Conservation (phyloP, 2,888 invertebrate species). For the Agonopterix subpropinquella region DNA sequence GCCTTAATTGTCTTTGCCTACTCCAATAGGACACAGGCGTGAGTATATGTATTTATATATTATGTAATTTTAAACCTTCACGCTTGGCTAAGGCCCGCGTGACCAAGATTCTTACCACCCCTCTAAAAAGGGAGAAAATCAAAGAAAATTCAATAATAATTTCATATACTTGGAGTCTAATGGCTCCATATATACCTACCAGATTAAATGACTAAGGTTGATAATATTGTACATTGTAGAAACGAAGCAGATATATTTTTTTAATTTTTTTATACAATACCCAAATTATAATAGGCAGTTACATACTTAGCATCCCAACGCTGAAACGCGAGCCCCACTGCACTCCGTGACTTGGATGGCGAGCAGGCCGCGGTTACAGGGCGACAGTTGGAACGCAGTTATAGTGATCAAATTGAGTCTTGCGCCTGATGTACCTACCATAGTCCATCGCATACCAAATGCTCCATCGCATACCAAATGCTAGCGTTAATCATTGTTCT, state of each 20-base stretch:
- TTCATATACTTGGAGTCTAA: no score
- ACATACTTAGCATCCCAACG: neutral
- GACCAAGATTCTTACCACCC: no score
- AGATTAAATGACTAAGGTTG: neutral
- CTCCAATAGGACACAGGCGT: no score
- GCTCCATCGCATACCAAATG: no score
- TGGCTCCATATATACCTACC: neutral
- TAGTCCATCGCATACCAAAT: no score
- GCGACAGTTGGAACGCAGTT: slow-evolving; percentile 62
- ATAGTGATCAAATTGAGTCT: slow-evolving; percentile 70
- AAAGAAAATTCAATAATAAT: no score
- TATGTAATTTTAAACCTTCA: no score
- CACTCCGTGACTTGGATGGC: slow-evolving; percentile 57
- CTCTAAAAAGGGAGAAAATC: no score
- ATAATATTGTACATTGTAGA: neutral
- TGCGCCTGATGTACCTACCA: slow-evolving; percentile 26
- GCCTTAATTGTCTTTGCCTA: no score
- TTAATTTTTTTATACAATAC: neutral
- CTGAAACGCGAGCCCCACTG: slow-evolving; percentile 14
- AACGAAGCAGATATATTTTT: neutral
- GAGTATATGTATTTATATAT: no score
- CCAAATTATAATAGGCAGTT: neutral
- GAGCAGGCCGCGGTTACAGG: slow-evolving; percentile 42
- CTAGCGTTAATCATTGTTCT: no score
- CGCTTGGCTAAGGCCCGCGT: no score